These are phyloP conservation scores for Aethes cnicana DNA, from an alignment of 2,888 invertebrate species.

Conservation along the genomic window DNA sequence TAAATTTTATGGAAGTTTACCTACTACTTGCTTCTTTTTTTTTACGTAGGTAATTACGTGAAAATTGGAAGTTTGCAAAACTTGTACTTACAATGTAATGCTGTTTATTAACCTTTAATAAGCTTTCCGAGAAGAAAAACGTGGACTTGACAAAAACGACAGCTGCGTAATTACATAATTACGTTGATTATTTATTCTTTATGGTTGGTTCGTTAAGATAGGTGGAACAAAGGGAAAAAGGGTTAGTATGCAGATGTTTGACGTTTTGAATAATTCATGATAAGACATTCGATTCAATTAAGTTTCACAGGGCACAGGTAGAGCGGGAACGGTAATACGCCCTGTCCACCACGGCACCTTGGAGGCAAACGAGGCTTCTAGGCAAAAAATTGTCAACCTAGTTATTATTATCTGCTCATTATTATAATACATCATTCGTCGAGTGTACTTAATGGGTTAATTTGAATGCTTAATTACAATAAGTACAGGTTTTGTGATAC, in stretches of 20 bases:
- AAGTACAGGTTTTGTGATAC: slow-evolving; percentile 15
- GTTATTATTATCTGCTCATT: slow-evolving; percentile 12
- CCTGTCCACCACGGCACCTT: slow-evolving; percentile 39
- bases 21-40: background rate
- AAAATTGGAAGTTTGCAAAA: background rate
- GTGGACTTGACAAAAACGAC: slow-evolving; percentile 3
- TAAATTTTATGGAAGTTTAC: background rate
- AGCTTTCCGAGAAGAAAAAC: background rate
- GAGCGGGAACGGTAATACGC: slow-evolving; percentile 33
- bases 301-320: slow-evolving; percentile 27
- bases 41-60: background rate
- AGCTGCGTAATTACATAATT: slow-evolving; percentile 23
- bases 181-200: slow-evolving; percentile 5
- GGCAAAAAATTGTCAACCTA: slow-evolving; percentile 10
- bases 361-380: slow-evolving; percentile 35
- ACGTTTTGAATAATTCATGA: slow-evolving; percentile 34
- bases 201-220: slow-evolving; percentile 14
- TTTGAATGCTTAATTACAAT: slow-evolving; percentile 28
- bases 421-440: slow-evolving; percentile 18
- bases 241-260: slow-evolving; percentile 17
- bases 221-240: slow-evolving; percentile 23
- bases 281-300: slow-evolving; percentile 32
- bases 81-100: too few relatives aligned
- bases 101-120: background rate
- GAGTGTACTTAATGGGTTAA: slow-evolving; percentile 32